These are phyloP conservation scores for Apodemia duryi DNA, from an alignment of 2,888 invertebrate species.

Conservation along the genomic window DNA sequence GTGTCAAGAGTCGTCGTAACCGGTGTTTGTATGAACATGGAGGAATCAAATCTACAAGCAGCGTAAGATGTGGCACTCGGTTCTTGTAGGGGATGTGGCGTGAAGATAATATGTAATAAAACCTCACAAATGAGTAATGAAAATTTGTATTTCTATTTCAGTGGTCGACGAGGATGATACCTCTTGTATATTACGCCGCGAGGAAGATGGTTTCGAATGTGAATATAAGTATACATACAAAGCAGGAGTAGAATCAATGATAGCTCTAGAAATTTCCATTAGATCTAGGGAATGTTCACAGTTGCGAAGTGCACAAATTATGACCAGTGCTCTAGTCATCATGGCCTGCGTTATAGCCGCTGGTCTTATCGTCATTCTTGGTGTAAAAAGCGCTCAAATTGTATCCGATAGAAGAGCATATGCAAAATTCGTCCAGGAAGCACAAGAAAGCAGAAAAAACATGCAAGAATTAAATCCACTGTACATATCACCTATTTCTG, in stretches of 20 bases:
- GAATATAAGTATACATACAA: constrained; percentile 65
- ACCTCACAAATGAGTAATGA: no score
- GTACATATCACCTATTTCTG: constrained; percentile 80
- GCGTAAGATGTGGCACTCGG: no score
- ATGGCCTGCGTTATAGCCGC: constrained; percentile 64
- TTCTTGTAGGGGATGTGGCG: no score
- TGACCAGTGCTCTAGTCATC: constrained; percentile 55
- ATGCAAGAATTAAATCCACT: constrained; percentile 79
- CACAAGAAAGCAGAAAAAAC: constrained; percentile 56
- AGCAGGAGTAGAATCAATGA: constrained; percentile 43
- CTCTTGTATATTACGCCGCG: constrained; percentile 54
- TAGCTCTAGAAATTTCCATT: constrained; percentile 57
- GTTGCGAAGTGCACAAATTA: constrained; percentile 55
- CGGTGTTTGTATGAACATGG: no score
- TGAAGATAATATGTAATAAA: no score
- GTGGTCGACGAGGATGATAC: constrained; percentile 42
- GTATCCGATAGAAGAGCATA: constrained; percentile 75
- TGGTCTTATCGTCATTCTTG: constrained; percentile 64
- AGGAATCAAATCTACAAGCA: no score
- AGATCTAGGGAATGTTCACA: constrained; percentile 55
- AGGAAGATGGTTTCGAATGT: constrained; percentile 51
- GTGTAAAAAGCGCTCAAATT: constrained; percentile 59
- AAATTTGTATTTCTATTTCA: constrained; percentile 32
- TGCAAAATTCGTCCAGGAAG: constrained; percentile 69
- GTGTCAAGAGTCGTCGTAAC: no score